Base-by-base conservation (phyloP, 2,888 invertebrate genomes). In the Platycnemis pennipes region DNA sequence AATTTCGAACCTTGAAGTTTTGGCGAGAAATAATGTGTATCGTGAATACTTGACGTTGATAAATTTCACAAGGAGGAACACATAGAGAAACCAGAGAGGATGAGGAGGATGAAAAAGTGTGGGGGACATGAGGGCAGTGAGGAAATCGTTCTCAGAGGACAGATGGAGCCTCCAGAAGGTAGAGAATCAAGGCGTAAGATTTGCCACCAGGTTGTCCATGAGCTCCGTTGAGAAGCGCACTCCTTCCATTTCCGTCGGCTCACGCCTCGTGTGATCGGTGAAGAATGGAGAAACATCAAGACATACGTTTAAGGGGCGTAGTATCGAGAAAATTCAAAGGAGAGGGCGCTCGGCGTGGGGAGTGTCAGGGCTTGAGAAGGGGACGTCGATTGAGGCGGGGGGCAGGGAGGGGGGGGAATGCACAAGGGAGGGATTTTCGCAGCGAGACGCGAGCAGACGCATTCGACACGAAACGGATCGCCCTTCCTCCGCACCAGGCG, bases 401-500 rank as follows among this genome's bases (percentile, higher is more conserved):
- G 3, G 49, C 11, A 49, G 49, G 49, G 63, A 63, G 63, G 26
- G 63, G 26, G 22, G 26, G 63, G 3, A 63, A 63, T 63, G 63
- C 63, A 63, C 63, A 63, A 8, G 63, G 63, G 63, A 63, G n/a
- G 63, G 63, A 22, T 63, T 63, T 63, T 63, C 5, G n/a, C 63
- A 37, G 77, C 7, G 31, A 77, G 77, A 77, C 37, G 37, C 37
- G 77, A 77, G 77, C 13, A 8, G 63, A 37, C 77, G 37, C 69
- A 26, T 77, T 77, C 77, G 77, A 77, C 77, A 37, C 37, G 31
- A 77, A 77, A 63, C 63, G 63, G 63, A 63, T 63, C 63, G 77
- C 77, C 77, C 77, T 77, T 77, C 77, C 77, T 37, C 26, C 16
- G 8, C 37, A 77, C 77, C 77, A n/a, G 31, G 77, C 77, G 31